Evolutionary conservation across 2,888 invertebrate species (phyloP).

Genomic region (Eumerus sabulonum): DNA sequence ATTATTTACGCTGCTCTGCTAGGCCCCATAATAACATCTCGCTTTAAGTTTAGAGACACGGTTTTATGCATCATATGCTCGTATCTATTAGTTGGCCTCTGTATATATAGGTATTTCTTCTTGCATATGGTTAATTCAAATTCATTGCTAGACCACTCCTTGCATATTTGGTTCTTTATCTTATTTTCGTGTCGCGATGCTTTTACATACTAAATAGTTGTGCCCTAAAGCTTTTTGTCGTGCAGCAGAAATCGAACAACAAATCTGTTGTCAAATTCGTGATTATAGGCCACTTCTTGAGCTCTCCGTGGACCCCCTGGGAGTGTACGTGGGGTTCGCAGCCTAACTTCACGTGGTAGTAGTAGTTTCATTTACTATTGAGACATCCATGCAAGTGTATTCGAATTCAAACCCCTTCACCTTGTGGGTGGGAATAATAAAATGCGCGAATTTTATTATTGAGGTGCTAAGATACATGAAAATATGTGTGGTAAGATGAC

Average conservation of each 20-base stretch:
- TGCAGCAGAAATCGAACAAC: slow-evolving; percentile 32
- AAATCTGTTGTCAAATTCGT: slow-evolving; percentile 38
- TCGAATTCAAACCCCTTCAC: slow-evolving; percentile 36
- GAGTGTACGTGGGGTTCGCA: slow-evolving; percentile 42
- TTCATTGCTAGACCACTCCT: slow-evolving; percentile 20
- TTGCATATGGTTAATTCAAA: too few relatives aligned
- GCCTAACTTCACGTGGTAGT: slow-evolving; percentile 11
- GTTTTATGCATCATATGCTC: too few relatives aligned
- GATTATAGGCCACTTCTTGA: slow-evolving; percentile 16
- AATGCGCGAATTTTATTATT: too few relatives aligned
- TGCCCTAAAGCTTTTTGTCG: slow-evolving; percentile 47
- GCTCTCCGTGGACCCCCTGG: slow-evolving; percentile 39
- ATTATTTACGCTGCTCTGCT: too few relatives aligned
- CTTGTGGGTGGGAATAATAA: too few relatives aligned
- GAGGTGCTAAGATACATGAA: too few relatives aligned
- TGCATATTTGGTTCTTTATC: slow-evolving; percentile 14
- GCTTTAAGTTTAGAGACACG: too few relatives aligned
- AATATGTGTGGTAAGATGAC: too few relatives aligned
- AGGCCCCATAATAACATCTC: too few relatives aligned
- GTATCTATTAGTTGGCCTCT: too few relatives aligned
- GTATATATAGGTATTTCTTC: too few relatives aligned
- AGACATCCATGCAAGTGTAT: slow-evolving; percentile 31
- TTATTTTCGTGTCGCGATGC: slow-evolving; percentile 32
- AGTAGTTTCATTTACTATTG: slow-evolving; percentile 24
- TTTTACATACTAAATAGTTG: slow-evolving; percentile 35